Evolutionary conservation across 2,888 invertebrate species (phyloP), one percentile per base, ranked within the genome.

Genomic region (Lymantria dispar): DNA sequence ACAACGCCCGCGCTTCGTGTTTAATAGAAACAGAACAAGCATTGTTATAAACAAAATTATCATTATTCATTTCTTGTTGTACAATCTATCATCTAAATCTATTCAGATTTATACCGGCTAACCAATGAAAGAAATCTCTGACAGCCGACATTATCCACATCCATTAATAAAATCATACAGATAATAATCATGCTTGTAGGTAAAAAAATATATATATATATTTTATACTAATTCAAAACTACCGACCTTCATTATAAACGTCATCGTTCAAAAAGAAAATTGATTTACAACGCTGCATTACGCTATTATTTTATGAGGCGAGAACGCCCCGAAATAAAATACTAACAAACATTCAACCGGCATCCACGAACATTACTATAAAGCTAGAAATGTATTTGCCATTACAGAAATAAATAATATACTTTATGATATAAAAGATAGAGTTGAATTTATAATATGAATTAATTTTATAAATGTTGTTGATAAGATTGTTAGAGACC

Each of bases 301-400:
- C 87, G 86, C 87, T 85, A 88, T 90, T 90, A 89, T 86, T 88
- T 87, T 86, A 88, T 87, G 87, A 87, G 85, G 85, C 87, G 86
- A 85, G 87, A 88, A 86, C 87, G 87, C 84, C 87, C 87, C 84
- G 83, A 88, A 89, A 90, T 90, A 90, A 89, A 89, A 90, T 89
- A 88, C 87, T 87, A 87, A 89, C 89, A 88, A 88, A 90, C 89
- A 87, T 83, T 86, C 88, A 87, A 83, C 88, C 83, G 88, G 85
- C 86, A 87, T 88, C 85, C 87, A 86, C 87, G 88, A 85, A 88
- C 87, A 89, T 90, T 89, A 90, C 85, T 74, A 70, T 65, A 64
- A 66, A 58, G 67, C 84, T 74, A 82, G 58, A 39, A 58, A 68
- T 57, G 48, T 43, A 39, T 37, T 56, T 54, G 52, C 63, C 39